These are phyloP conservation scores for Acanthosepion lycidas DNA, from an alignment of 2,888 invertebrate species.

Conservation along the genomic window DNA sequence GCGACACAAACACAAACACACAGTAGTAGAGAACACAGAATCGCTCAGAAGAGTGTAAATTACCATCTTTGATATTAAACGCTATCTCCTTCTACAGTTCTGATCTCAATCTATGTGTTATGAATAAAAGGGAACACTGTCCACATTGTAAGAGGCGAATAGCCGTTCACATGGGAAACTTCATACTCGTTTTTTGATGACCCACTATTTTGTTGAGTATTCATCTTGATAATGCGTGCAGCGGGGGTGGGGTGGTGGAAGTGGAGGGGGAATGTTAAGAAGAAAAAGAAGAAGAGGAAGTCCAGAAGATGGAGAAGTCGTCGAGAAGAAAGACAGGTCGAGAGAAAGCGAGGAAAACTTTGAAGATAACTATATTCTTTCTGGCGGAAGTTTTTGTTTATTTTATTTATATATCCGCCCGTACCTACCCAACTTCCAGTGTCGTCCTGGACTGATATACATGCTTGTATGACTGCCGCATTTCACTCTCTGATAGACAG, in stretches of 20 bases:
- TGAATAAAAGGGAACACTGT: background rate
- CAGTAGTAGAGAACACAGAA: background rate
- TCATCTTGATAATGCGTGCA: background rate
- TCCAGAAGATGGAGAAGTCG: background rate
- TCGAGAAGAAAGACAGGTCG: background rate
- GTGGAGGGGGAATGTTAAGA: background rate
- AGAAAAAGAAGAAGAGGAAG: background rate
- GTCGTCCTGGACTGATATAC: slow-evolving; percentile 7
- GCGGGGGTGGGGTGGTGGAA: background rate
- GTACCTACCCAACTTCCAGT: background rate
- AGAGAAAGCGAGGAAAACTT: background rate
- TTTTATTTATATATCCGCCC: background rate
- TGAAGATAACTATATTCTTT: background rate
- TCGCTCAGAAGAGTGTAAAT: slow-evolving; percentile 20
- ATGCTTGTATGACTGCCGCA: background rate
- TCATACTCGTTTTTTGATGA: background rate
- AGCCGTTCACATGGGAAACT: slow-evolving; percentile 13
- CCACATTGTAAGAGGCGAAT: slow-evolving; percentile 4
- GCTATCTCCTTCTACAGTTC: slow-evolving; percentile 8
- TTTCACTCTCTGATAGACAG: background rate
- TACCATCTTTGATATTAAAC: slow-evolving; percentile 22
- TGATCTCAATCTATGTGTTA: background rate
- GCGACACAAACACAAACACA: background rate
- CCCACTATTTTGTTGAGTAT: background rate
- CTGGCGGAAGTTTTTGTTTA: slow-evolving; percentile 17